phyloP scores from a whole-genome alignment of 2,888 invertebrate genomes.

The Athalia rosae region DNA sequence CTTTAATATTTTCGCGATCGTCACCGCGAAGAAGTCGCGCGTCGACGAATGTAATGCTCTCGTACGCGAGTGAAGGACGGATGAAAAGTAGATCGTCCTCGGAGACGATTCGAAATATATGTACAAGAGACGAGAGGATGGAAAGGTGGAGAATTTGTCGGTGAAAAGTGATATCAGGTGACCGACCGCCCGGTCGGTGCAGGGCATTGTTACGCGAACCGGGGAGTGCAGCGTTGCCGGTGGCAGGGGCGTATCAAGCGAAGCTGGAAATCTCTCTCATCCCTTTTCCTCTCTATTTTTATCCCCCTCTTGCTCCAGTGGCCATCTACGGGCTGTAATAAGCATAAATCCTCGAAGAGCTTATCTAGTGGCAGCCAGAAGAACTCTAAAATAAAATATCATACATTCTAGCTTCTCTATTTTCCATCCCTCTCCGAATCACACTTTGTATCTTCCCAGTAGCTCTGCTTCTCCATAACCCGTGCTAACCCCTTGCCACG shows the following conservation, averaged over 20 bases:
- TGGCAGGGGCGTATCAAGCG: constrained; percentile 28
- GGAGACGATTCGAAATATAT: background rate
- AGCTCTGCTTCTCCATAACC: background rate
- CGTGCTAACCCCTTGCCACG: background rate
- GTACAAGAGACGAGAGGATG: background rate
- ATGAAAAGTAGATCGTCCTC: background rate
- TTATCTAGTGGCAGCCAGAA: constrained; percentile 72
- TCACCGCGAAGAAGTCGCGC: too few relatives aligned
- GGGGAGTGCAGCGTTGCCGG: background rate
- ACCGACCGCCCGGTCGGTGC: background rate
- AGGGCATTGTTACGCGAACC: constrained; percentile 31
- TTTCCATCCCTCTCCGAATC: constrained; percentile 30
- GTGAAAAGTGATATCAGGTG: constrained; percentile 35
- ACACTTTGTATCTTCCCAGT: constrained; percentile 31
- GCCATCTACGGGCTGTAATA: constrained; percentile 64
- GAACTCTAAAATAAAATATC: constrained; percentile 73
- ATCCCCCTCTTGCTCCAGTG: constrained; percentile 50
- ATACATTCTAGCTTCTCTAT: constrained; percentile 69
- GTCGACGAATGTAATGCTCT: too few relatives aligned
- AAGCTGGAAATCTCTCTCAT: constrained; percentile 31
- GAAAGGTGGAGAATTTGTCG: constrained; percentile 2
- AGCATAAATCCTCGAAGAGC: constrained; percentile 72
- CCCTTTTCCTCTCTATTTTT: background rate
- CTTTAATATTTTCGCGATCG: too few relatives aligned
- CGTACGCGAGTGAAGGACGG: background rate